These are phyloP conservation scores for Dermochelys coriacea DNA, from an alignment of 2,797 vertebrate genomes.

Conservation along the genomic window DNA sequence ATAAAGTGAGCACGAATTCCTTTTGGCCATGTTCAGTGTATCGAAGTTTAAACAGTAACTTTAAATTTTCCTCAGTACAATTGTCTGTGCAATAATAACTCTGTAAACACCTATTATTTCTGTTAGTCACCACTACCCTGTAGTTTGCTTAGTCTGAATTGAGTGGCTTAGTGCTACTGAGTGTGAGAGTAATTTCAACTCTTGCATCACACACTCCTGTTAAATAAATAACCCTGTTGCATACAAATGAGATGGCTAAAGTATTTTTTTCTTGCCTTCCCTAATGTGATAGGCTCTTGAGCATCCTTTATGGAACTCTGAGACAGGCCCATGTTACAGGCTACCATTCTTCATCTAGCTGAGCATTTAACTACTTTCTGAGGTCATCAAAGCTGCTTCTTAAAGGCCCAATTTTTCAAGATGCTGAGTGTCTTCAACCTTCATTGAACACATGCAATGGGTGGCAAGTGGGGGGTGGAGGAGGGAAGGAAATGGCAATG, in stretches of 20 bases:
- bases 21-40: background rate
- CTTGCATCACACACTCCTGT: background rate
- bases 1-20: background rate
- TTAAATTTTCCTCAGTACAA: background rate
- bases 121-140: rapidly evolving
- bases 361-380: conserved; percentile 3
- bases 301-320: background rate
- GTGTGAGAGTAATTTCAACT: background rate
- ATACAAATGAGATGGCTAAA: background rate
- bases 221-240: background rate
- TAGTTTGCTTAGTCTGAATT: background rate
- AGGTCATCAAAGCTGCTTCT: background rate
- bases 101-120: background rate
- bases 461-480: background rate
- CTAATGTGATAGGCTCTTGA: background rate
- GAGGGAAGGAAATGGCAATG: background rate
- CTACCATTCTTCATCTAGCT: background rate
- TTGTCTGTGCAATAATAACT: background rate
- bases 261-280: background rate
- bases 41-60: background rate
- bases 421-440: background rate
- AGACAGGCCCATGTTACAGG: background rate
- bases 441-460: background rate
- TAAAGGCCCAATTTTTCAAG: background rate
- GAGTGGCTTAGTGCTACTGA: background rate